Evolutionary conservation across 2,113 vertebrate species (phyloP).

Genomic region (Butastur rufipennis): DNA sequence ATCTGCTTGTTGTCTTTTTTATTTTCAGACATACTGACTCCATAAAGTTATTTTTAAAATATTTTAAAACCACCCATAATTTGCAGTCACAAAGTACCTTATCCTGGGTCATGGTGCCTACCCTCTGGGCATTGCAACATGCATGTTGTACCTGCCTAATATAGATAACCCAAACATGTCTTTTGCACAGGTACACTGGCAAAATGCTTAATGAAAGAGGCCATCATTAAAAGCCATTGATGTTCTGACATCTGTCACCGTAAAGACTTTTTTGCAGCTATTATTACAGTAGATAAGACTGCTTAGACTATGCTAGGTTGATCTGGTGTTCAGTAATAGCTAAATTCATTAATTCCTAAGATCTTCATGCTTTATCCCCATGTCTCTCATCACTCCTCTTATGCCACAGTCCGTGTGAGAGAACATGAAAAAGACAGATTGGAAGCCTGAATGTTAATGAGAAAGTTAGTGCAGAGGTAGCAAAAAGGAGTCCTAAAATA

Average conservation of each 20-base stretch:
- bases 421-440: background rate
- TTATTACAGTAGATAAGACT: background rate
- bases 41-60: background rate
- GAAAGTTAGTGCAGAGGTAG: background rate
- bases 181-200: background rate
- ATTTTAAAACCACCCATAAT: background rate
- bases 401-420: background rate
- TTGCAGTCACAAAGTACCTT: background rate
- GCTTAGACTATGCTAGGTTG: background rate
- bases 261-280: background rate
- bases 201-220: background rate
- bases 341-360: background rate
- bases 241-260: background rate
- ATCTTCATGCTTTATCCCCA: background rate
- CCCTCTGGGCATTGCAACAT: background rate
- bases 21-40: background rate
- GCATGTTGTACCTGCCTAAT: background rate
- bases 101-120: background rate
- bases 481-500: background rate
- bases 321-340: background rate
- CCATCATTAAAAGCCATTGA: background rate
- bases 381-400: background rate
- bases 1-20: background rate
- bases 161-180: background rate
- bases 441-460: background rate